Conservation (phyloP, 2,888 invertebrate species). For the Smittia aterrima region DNA sequence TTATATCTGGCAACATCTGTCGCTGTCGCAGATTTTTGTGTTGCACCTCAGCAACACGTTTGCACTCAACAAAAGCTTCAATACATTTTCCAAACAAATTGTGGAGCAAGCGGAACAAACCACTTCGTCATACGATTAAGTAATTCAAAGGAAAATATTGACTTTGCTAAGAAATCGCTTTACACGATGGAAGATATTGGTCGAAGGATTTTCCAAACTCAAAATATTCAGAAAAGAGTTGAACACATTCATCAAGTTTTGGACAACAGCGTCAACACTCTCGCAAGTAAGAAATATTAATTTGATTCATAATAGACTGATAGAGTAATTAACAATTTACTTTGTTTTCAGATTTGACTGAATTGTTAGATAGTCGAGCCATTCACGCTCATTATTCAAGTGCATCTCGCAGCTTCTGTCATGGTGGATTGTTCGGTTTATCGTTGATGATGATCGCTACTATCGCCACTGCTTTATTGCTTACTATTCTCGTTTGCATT, state of each 20-base stretch:
- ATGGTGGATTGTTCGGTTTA: constrained; percentile 76
- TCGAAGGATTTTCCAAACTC: background rate
- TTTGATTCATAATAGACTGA: background rate
- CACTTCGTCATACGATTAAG: constrained; percentile 54
- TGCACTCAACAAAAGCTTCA: constrained; percentile 52
- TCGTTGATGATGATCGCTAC: constrained; percentile 87
- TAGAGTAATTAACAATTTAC: constrained; percentile 41
- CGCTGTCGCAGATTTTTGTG: constrained; percentile 81
- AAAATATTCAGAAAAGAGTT: background rate
- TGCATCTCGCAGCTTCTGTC: constrained; percentile 77
- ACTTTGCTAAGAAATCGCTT: constrained; percentile 53
- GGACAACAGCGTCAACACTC: constrained; percentile 3
- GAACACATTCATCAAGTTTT: constrained; percentile 1
- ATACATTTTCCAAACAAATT: constrained; percentile 52
- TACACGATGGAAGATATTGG: constrained; percentile 45
- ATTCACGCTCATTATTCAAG: constrained; percentile 79
- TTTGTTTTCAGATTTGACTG: constrained; percentile 56
- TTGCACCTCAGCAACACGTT: constrained; percentile 67
- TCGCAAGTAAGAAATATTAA: constrained; percentile 29
- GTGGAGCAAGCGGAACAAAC: constrained; percentile 52
- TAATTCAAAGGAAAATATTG: constrained; percentile 53
- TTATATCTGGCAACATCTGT: constrained; percentile 81
- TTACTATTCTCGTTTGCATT: constrained; percentile 88
- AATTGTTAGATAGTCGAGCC: constrained; percentile 77
- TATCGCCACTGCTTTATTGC: constrained; percentile 79